These are phyloP conservation scores for Cheilosia vulpina DNA, from an alignment of 2,888 invertebrate species.

Conservation along the genomic window DNA sequence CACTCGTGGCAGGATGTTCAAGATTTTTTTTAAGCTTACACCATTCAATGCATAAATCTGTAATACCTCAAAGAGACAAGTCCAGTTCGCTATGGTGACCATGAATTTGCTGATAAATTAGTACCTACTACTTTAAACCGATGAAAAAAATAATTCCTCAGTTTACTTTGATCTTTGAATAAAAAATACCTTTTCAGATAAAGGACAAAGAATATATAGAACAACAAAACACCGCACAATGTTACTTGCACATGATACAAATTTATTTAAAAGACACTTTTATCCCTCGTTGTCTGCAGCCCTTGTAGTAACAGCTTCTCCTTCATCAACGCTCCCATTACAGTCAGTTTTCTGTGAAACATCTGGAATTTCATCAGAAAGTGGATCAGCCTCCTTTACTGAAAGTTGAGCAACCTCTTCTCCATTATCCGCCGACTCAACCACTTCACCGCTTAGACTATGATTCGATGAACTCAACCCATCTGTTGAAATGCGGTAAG, in stretches of 20 bases:
- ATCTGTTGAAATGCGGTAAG: constrained; percentile 5
- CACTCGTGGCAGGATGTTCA: no score
- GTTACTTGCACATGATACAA: no score
- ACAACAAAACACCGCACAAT: no score
- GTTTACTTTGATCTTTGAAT: background rate
- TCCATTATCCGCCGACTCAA: constrained; percentile 3
- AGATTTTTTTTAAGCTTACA: no score
- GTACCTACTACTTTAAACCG: no score
- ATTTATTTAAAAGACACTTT: background rate
- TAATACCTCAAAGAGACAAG: no score
- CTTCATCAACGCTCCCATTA: background rate
- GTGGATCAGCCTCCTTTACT: background rate
- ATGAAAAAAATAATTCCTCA: no score
- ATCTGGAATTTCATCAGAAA: background rate
- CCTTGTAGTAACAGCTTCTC: background rate
- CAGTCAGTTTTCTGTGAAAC: background rate
- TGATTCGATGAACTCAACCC: background rate
- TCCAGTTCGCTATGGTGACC: no score
- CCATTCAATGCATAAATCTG: no score
- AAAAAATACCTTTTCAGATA: background rate
- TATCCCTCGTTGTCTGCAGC: background rate
- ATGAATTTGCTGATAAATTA: no score
- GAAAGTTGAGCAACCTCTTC: background rate
- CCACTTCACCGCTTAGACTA: background rate
- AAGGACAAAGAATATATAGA: background rate